Percentiles rank a stretch among this genome's conserved stretches.
phyloP scores from a whole-genome alignment of 2,113 vertebrate genomes.

The Equus przewalskii region DNA sequence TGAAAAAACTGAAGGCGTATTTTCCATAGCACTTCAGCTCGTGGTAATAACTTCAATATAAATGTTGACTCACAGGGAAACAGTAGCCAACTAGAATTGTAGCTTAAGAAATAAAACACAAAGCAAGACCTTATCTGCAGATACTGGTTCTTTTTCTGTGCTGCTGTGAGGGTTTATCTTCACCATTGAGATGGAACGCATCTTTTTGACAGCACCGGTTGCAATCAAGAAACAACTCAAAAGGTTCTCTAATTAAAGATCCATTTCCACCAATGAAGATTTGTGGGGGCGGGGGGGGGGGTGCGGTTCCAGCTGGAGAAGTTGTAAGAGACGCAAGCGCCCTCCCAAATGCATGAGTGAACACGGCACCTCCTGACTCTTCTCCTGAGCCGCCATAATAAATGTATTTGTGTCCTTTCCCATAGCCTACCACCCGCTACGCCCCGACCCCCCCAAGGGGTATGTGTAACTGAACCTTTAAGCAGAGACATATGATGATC shows the following conservation, averaged over 20 bases:
- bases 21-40: conserved; percentile 71
- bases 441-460: no score
- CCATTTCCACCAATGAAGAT: not conserved
- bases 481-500: conserved; percentile 31
- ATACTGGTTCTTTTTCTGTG: not conserved
- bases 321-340: not conserved
- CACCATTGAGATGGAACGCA: not conserved
- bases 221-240: not conserved
- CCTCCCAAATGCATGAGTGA: not conserved
- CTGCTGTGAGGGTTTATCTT: not conserved
- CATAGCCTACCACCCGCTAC: not conserved
- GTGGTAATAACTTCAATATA: conserved; percentile 62
- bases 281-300: no score
- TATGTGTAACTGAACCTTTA: conserved; percentile 19
- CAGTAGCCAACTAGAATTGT: conserved; percentile 42
- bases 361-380: not conserved
- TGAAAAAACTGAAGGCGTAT: conserved; percentile 49
- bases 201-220: not conserved
- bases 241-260: not conserved
- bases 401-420: not conserved
- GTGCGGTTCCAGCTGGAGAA: not conserved
- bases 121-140: not conserved
- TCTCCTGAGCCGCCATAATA: not conserved
- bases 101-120: conserved; percentile 13
- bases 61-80: conserved; percentile 70